Evolutionary conservation across 2,113 vertebrate species (phyloP).

Genomic region (Albula goreensis): DNA sequence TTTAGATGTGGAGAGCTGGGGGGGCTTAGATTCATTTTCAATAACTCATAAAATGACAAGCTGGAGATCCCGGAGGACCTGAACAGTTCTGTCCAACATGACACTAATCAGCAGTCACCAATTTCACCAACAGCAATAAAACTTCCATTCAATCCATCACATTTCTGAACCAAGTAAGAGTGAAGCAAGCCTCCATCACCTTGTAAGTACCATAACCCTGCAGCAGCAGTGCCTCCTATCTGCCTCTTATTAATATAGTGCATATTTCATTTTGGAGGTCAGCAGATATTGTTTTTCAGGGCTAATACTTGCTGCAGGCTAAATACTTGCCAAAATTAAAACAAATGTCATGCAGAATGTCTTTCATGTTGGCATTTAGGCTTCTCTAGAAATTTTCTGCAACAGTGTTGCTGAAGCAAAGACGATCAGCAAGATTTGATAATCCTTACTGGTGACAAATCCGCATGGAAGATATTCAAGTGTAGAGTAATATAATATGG

Average conservation of each 20-base stretch:
- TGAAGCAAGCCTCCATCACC: not conserved
- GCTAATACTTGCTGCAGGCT: not conserved
- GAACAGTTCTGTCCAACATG: not conserved
- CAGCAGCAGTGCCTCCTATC: not conserved
- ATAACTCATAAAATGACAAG: not conserved
- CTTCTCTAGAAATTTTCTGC: not conserved
- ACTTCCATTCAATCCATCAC: not conserved
- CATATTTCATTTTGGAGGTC: not conserved
- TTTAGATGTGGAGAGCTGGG: too few relatives aligned
- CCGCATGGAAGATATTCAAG: not conserved
- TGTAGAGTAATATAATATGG: not conserved
- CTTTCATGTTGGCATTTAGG: not conserved
- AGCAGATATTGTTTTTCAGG: not conserved
- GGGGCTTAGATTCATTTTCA: not conserved
- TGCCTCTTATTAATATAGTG: not conserved
- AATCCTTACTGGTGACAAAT: not conserved
- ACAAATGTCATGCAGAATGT: not conserved
- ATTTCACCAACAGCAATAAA: not conserved
- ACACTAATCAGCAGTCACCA: not conserved
- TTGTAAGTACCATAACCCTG: not conserved
- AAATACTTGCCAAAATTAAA: not conserved
- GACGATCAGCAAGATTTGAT: not conserved
- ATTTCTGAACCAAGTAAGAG: not conserved
- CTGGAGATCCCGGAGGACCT: not conserved
- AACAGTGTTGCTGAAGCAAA: too few relatives aligned